These are phyloP conservation scores for Illadopsis cleaveri DNA, from an alignment of 2,113 vertebrate species.

Conservation along the genomic window DNA sequence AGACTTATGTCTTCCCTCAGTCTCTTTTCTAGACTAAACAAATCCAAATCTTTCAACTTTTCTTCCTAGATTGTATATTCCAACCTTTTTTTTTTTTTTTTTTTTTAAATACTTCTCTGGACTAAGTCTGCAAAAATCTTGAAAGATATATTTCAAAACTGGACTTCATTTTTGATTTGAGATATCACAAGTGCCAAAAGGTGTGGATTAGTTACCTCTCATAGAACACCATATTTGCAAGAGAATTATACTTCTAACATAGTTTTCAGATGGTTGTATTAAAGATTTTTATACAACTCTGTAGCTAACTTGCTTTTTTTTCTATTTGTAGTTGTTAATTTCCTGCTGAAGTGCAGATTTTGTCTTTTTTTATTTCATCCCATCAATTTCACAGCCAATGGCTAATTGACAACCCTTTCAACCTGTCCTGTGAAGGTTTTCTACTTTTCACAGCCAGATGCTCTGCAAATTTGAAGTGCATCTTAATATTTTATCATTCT, in stretches of 20 bases:
- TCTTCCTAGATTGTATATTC: conserved; percentile 21
- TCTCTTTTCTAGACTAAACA: conserved; percentile 64
- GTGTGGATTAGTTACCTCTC: not conserved
- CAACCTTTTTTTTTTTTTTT: not conserved
- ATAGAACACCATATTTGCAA: not conserved
- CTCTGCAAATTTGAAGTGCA: not conserved
- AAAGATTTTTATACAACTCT: not conserved
- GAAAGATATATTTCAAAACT: not conserved
- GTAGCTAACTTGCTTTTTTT: not conserved
- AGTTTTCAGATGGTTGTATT: not conserved
- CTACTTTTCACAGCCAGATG: not conserved
- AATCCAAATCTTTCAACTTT: conserved; percentile 34
- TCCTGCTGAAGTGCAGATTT: not conserved
- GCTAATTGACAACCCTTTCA: not conserved
- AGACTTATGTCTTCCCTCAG: conserved; percentile 45
- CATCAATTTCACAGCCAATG: not conserved
- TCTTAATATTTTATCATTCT: not conserved
- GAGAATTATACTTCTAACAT: not conserved
- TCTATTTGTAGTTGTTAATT: not conserved
- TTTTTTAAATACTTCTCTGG: not conserved
- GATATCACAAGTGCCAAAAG: not conserved
- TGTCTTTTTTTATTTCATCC: not conserved
- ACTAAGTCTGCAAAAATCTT: not conserved
- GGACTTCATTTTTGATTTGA: not conserved
- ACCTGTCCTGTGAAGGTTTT: not conserved